phyloP scores from a whole-genome alignment of 2,113 vertebrate genomes.

The Cichladusa arquata region DNA sequence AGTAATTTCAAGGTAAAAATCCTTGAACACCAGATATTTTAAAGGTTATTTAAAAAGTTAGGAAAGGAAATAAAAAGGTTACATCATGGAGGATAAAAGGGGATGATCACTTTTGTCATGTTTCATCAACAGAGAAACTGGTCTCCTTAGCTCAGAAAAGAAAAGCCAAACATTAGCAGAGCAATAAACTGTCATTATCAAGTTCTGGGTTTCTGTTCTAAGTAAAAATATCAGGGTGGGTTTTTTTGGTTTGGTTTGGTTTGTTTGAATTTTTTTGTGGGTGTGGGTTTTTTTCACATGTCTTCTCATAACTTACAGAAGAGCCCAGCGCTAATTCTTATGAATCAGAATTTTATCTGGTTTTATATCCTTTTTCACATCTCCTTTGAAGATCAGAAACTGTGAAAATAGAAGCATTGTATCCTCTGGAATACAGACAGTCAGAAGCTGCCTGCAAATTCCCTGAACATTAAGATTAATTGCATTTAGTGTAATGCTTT shows the following conservation, averaged over 20 bases:
- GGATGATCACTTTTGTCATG: neutral
- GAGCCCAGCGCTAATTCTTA: neutral
- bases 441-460: neutral
- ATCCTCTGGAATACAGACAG: neutral
- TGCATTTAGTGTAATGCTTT: neutral
- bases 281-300: accelerated
- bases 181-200: neutral
- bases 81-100: neutral
- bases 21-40: neutral
- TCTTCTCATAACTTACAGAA: neutral
- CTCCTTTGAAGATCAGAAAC: neutral
- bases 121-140: neutral
- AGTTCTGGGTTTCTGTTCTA: neutral
- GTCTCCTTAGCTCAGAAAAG: neutral
- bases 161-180: neutral
- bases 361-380: neutral
- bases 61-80: neutral
- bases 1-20: neutral
- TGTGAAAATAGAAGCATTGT: neutral
- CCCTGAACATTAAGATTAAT: neutral
- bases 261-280: too few relatives aligned
- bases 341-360: neutral
- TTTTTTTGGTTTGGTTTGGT: neutral
- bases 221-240: neutral
- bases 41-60: neutral